phyloP scores from a whole-genome alignment of 2,113 vertebrate genomes.

The Apteryx owenii region DNA sequence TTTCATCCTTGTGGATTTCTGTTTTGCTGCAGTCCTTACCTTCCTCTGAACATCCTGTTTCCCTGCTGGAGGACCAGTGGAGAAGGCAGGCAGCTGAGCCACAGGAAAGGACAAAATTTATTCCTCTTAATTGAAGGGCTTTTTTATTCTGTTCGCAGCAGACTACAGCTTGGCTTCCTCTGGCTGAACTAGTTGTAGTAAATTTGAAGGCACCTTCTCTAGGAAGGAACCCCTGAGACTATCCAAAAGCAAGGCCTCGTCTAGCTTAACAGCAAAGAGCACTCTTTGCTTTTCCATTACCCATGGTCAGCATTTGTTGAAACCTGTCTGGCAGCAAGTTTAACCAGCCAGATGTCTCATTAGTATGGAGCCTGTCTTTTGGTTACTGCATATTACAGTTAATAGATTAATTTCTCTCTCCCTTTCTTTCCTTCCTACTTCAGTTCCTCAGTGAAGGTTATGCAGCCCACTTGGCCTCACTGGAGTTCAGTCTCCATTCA shows the following conservation, averaged over 20 bases:
- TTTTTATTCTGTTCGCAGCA: not conserved
- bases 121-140: not conserved
- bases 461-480: conserved; percentile 89
- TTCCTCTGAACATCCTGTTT: not conserved
- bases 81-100: no score
- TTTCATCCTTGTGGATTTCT: not conserved
- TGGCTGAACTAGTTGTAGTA: not conserved
- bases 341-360: not conserved
- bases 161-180: not conserved
- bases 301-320: not conserved
- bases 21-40: not conserved
- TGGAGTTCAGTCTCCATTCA: conserved; percentile 91
- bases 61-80: not conserved
- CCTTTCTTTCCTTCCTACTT: not conserved
- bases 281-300: no score
- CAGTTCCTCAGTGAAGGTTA: conserved; percentile 98
- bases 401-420: not conserved
- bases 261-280: not conserved
- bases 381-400: not conserved
- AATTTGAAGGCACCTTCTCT: not conserved
- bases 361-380: not conserved
- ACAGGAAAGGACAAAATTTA: not conserved
- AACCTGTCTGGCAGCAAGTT: not conserved
- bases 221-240: not conserved
- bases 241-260: not conserved